A percentile compares a stretch with the other conserved stretches of the same genome.
phyloP scores from a whole-genome alignment of 2,113 vertebrate genomes.

The Pollachius pollachius region DNA sequence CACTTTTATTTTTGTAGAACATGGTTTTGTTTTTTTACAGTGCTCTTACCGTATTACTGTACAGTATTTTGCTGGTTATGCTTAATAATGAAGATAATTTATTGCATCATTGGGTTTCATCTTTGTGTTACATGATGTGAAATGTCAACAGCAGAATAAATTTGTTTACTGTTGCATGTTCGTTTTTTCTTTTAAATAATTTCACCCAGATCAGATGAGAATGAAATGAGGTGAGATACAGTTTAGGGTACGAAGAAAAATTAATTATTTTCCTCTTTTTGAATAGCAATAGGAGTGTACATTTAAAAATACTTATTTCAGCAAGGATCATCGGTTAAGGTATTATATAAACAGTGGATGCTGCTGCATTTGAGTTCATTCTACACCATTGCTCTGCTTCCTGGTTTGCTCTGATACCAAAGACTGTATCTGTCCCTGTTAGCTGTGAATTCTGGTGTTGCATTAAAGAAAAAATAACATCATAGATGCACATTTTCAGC shows the following conservation, averaged over 20 bases:
- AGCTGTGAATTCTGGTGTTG: slow-evolving; percentile 51
- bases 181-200: slow-evolving; percentile 63
- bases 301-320: slow-evolving; percentile 78
- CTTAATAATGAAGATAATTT: slow-evolving; percentile 97
- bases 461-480: slow-evolving; percentile 40
- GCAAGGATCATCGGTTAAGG: slow-evolving; percentile 77
- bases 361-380: slow-evolving; percentile 60
- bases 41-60: slow-evolving; percentile 87
- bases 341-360: slow-evolving; percentile 52
- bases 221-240: slow-evolving; percentile 64
- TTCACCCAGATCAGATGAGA: slow-evolving; percentile 73
- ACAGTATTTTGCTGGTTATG: slow-evolving; percentile 89
- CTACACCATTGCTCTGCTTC: slow-evolving; percentile 56
- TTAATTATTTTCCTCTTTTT: slow-evolving; percentile 57
- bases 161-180: slow-evolving; percentile 94
- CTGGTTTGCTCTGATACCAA: slow-evolving; percentile 82
- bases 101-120: slow-evolving; percentile 89
- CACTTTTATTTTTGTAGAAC: slow-evolving; percentile 74
- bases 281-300: slow-evolving; percentile 80
- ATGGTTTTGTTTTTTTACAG: slow-evolving; percentile 79
- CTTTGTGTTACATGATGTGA: slow-evolving; percentile 85
- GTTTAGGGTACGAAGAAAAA: slow-evolving; percentile 77
- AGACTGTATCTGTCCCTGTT: slow-evolving; percentile 75
- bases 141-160: slow-evolving; percentile 88
- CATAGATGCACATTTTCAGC: slow-evolving; percentile 19